Conservation (phyloP, 2,113 vertebrate species). For the Nycticorax nycticorax region DNA sequence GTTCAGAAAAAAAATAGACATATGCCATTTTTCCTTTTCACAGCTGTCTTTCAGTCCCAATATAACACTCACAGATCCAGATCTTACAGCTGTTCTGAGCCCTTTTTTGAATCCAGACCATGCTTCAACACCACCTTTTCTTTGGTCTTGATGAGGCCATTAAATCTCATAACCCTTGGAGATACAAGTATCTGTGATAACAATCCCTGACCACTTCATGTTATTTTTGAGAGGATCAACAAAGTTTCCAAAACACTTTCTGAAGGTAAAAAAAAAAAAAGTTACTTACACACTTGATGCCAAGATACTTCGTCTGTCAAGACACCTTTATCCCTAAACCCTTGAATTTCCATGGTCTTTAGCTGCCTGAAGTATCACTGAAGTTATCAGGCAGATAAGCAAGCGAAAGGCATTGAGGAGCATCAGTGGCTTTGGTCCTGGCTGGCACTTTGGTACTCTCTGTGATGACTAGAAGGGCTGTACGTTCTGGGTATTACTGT, state of each 20-base stretch:
- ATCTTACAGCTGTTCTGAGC: not conserved
- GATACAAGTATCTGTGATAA: not conserved
- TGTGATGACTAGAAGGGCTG: not conserved
- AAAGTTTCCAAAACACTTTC: not conserved
- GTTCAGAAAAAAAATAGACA: not conserved
- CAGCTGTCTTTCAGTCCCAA: slow-evolving; percentile 14
- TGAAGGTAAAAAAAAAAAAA: not conserved
- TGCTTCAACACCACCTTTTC: not conserved
- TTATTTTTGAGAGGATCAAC: not conserved
- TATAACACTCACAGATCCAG: not conserved
- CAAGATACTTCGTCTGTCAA: not conserved
- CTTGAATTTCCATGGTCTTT: not conserved
- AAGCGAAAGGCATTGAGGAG: not conserved
- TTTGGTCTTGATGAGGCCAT: not conserved
- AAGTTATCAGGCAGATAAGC: not conserved
- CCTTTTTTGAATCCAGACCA: not conserved
- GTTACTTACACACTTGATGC: too few species aligned
- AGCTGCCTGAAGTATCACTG: not conserved
- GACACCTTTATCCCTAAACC: not conserved
- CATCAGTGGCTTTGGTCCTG: not conserved
- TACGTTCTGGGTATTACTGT: not conserved
- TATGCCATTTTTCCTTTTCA: not conserved
- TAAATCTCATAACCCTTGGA: not conserved
- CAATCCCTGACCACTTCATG: not conserved
- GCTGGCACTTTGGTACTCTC: not conserved